Base-by-base conservation (phyloP, 1,140 invertebrate genomes). In the Stenopsyche tienmushanensis region DNA sequence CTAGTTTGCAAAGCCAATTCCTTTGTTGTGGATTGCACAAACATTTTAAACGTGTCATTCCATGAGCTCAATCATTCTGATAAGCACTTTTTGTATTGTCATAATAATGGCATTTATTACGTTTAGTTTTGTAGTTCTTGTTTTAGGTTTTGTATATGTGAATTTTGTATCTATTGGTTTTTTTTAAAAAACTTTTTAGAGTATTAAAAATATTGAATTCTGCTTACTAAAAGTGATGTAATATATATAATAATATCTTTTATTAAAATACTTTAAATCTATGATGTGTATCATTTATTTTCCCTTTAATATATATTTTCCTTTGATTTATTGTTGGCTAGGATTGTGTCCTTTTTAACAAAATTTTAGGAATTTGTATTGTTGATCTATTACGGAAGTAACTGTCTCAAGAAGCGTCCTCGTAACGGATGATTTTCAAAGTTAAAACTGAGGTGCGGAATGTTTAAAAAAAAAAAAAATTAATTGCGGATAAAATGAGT, bases 231-330 rank as follows among this genome's bases (percentile, higher is more conserved):
- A 45, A 70, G 65, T 67, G 65, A 70, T 70, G 69, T 70, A 64
- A 64, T 64, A 67, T 67, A 70, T 64, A 70, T 53, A n/a, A n/a
- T 34, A 58, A 54, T 63, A 70, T 65, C 69, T 70, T 70, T 70
- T 70, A 70, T 70, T 70, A 70, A 70, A 70, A 60, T 65, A 68
- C 63, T 68, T 66, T 60, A 63, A 69, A 70, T 55, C 49, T 10
- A 53, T 25, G 9, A 13, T 1, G 24, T 34, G 23, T 58, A n/a
- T 42, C 55, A 23, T 44, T 42, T 23, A 54, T 23, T 42, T 44
- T 58, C n/a, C 5, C n/a, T n/a, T n/a, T n/a, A n/a, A n/a, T n/a
- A n/a, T n/a, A n/a, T n/a, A n/a, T n/a, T n/a, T n/a, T n/a, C n/a
- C n/a, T n/a, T n/a, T n/a, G n/a, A n/a, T n/a, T n/a, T n/a, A n/a